Conservation (phyloP, 2,888 invertebrate genomes). For the Melinaea menophilus region DNA sequence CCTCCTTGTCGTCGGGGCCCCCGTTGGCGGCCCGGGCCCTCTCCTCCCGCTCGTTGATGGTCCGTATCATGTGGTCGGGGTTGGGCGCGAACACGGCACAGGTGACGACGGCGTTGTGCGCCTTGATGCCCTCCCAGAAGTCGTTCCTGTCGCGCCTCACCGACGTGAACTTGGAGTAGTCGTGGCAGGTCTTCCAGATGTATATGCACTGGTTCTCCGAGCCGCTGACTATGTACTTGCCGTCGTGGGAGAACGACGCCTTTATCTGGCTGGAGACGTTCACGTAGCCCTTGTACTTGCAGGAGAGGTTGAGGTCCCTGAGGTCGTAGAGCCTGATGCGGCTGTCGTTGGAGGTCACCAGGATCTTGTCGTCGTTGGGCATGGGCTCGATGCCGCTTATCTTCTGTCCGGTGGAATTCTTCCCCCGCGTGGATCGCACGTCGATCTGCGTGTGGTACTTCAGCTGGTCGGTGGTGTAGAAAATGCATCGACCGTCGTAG, state of each 20-base stretch:
- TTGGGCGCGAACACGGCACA: slow-evolving; percentile 99
- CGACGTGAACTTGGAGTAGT: slow-evolving; percentile 95
- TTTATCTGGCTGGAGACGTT: slow-evolving; percentile 98
- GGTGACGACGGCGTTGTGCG: slow-evolving; percentile 96
- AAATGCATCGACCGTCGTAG: slow-evolving; percentile 98
- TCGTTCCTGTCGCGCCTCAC: slow-evolving; percentile 95
- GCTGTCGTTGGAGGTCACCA: slow-evolving; percentile 99
- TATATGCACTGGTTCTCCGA: slow-evolving; percentile 99
- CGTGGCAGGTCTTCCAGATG: slow-evolving; percentile 98
- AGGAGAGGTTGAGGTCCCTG: slow-evolving; percentile 94
- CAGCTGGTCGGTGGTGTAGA: slow-evolving; percentile 98
- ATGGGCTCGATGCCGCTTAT: slow-evolving; percentile 98
- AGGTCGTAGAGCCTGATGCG: slow-evolving; percentile 97
- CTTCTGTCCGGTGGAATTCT: slow-evolving; percentile 95
- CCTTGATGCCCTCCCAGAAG: slow-evolving; percentile 94
- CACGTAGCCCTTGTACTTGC: slow-evolving; percentile 94
- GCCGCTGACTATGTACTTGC: slow-evolving; percentile 97
- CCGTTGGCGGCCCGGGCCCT: slow-evolving; percentile 27
- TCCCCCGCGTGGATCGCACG: slow-evolving; percentile 96
- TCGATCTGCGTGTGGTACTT: slow-evolving; percentile 99
- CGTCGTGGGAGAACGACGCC: slow-evolving; percentile 98
- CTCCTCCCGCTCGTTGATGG: slow-evolving; percentile 79
- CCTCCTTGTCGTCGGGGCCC: slow-evolving; percentile 47
- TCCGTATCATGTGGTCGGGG: slow-evolving; percentile 92
- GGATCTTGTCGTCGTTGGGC: slow-evolving; percentile 96